phyloP scores from a whole-genome alignment of 2,888 invertebrate genomes.

The Pachycephus smyrnensis region DNA sequence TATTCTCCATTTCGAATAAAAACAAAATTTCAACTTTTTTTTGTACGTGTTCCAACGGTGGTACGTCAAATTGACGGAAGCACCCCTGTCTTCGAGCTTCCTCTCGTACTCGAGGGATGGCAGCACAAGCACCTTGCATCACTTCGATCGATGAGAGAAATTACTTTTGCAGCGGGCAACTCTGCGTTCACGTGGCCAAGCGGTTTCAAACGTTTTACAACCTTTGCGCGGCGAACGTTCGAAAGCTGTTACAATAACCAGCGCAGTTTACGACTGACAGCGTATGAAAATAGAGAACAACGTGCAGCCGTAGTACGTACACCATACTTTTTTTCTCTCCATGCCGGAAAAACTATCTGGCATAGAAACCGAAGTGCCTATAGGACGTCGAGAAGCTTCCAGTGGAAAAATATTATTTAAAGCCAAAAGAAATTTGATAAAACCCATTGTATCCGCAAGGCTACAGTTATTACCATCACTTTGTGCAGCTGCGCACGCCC shows the following conservation, averaged over 20 bases:
- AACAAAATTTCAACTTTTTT: not conserved
- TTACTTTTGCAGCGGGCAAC: constrained; percentile 33
- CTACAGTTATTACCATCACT: constrained; percentile 40
- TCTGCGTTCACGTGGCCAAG: constrained; percentile 29
- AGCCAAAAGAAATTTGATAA: constrained; percentile 31
- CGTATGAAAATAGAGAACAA: constrained; percentile 34
- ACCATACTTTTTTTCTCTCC: not conserved
- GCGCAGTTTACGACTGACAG: constrained; percentile 30
- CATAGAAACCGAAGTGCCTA: not conserved
- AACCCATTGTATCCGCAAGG: constrained; percentile 31
- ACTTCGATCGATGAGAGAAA: constrained; percentile 42
- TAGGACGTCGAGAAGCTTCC: not conserved
- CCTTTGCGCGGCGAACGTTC: constrained; percentile 28
- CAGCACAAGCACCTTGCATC: constrained; percentile 34
- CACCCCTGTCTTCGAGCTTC: constrained; percentile 31
- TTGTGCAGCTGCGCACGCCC: constrained; percentile 23
- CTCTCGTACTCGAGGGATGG: constrained; percentile 41
- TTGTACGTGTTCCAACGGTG: not conserved
- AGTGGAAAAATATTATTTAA: constrained; percentile 3
- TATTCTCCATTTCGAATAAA: not conserved
- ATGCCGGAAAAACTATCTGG: not conserved
- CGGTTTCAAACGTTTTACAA: constrained; percentile 36
- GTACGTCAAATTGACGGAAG: constrained; percentile 17
- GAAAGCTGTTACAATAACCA: constrained; percentile 35
- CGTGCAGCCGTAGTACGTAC: constrained; percentile 7